Evolutionary conservation across 2,113 vertebrate genomes (phyloP), one percentile per base, ranked within the genome.

Genomic region (Siniperca knerii): DNA sequence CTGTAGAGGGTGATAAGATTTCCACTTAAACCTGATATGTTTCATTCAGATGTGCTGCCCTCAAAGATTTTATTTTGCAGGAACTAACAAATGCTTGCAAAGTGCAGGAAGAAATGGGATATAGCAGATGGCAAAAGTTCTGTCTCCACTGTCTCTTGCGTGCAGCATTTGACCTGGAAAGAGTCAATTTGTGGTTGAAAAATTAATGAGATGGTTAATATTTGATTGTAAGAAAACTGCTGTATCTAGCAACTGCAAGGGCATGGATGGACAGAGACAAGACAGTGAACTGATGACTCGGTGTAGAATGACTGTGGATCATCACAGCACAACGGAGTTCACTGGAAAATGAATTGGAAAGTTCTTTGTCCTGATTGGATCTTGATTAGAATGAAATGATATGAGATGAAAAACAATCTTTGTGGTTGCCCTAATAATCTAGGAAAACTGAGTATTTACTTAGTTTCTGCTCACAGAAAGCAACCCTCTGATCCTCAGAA

Each of bases 161-260:
- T 89, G 84, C 60, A 18, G 16, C n/a, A 25, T 70, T 75, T 87
- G 70, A 92, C 85, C 76, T 85, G 46, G 58, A 90, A 71, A 70
- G 29, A 86, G 42, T 62, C 72, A 7, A 33, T 65, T 73, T 88
- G 48, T 23, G 57, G 8, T 33, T 94, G 21, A 92, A 94, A 92
- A 60, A 91, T 89, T 13, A 35, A 91, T 89, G 90, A 87, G 29
- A 33, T 42, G 33, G 44, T 92, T 82, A 91, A 94, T 93, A 93
- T 94, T 93, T 94, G 44, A 94, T 92, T 62, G 71, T 18, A 46
- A 48, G 79, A 81, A 81, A 83, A 50, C 69, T 85, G 58, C 35
- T 54, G 72, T 62, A 54, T 84, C 84, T 82, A 62, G 44, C 54
- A 81, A 57, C 75, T 81, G 73, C 33, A 52, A 81, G 23, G 46